Evolutionary conservation across 2,797 vertebrate species (phyloP), one percentile per base, ranked within the genome.

Genomic region (Numenius phaeopus): DNA sequence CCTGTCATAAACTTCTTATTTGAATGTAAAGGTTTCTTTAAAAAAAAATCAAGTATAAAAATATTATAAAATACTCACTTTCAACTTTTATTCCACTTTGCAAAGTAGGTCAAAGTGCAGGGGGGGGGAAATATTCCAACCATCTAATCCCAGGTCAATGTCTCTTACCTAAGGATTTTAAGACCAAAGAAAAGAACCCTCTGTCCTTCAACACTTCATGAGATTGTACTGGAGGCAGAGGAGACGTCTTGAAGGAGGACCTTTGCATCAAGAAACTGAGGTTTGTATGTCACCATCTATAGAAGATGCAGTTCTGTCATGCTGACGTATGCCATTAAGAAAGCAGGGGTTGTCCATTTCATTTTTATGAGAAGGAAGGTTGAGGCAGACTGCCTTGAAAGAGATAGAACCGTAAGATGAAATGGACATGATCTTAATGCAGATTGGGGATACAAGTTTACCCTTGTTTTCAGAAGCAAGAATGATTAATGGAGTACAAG

Each of bases 401-500:
- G 52, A 82, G 70, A 66, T 11, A 20, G 27, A 70, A 5, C 30
- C 0, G 1, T 11, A 39, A 34, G 58, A 34, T 27, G 66, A 83
- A 8, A 9, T 11, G 73, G 47, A 22, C 71, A 42, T 1, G 59
- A 75, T 67, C 30, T 66, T 67, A 29, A 92, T 83, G 81, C 64
- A 87, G 70, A 54, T 27, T 29, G 40, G 62, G 61, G 62, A 47
- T 59, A 26, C 11, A 16, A 52, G 23, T 62, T 81, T 50, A 81
- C 52, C 39, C 54, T 83, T 73, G 46, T 62, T 94, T 70, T 32
- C 55, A 70, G 55, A 55, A 79, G 82, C 57, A 64, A 62, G n/a
- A 57, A 65, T 92, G 96, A 96, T 96, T 44, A 64, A 95, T 90
- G 94, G 62, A 82, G 37, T 47, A 69, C 80, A 52, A 77, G 86